Conservation (phyloP, 2,888 invertebrate genomes). For the Drosophila neotestacea region DNA sequence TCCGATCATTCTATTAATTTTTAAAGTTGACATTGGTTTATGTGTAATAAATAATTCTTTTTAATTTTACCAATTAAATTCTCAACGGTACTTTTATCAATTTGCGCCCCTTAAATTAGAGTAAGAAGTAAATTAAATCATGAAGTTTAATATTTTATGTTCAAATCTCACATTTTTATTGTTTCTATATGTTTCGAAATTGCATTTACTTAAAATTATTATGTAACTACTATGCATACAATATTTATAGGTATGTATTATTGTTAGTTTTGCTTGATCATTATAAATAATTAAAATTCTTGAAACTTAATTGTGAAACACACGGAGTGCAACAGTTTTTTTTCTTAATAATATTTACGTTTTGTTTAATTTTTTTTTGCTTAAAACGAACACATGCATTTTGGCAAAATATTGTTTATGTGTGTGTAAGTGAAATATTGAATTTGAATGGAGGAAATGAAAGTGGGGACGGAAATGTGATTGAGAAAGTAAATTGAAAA, state of each 20-base stretch:
- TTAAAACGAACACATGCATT: slow-evolving; percentile 74
- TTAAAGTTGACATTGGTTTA: not conserved
- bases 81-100: too few relatives aligned
- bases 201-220: slow-evolving; percentile 76
- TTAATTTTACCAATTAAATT: too few relatives aligned
- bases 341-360: slow-evolving; percentile 6
- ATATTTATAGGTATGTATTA: slow-evolving; percentile 58
- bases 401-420: slow-evolving; percentile 64
- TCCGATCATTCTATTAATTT: not conserved
- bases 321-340: slow-evolving; percentile 50
- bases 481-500: slow-evolving; percentile 9
- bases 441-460: slow-evolving; percentile 23
- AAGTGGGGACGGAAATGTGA: slow-evolving; percentile 42
- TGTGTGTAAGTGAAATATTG: slow-evolving; percentile 36
- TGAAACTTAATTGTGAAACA: slow-evolving; percentile 69
- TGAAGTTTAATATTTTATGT: slow-evolving; percentile 30
- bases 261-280: slow-evolving; percentile 59
- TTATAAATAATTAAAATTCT: slow-evolving; percentile 70
- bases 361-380: slow-evolving; percentile 34
- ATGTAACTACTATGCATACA: slow-evolving; percentile 74
- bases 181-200: slow-evolving; percentile 78
- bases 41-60: not conserved
- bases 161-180: slow-evolving; percentile 79
- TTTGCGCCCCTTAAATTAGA: not conserved
- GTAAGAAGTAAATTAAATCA: not conserved